Conservation (phyloP, 1,140 invertebrate species). For the Tetragnatha versicolor region DNA sequence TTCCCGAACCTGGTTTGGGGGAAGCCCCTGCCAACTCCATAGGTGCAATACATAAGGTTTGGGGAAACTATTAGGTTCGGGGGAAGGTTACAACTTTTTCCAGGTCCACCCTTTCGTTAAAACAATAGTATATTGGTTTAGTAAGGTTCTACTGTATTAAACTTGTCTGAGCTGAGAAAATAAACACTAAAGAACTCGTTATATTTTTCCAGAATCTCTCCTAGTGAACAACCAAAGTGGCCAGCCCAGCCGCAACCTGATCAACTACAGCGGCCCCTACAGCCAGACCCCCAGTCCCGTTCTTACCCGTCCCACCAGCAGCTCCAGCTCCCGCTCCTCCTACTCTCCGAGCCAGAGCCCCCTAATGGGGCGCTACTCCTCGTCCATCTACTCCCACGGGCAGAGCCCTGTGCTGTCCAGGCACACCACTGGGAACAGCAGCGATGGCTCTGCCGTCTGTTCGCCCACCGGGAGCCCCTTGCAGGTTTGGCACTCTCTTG, state of each 20-base stretch:
- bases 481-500: slow-evolving; percentile 22
- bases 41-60: no score
- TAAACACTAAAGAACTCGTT: no score
- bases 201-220: slow-evolving; percentile 45
- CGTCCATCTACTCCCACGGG: slow-evolving; percentile 53
- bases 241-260: slow-evolving; percentile 33
- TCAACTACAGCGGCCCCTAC: slow-evolving; percentile 48
- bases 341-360: slow-evolving; percentile 83
- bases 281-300: slow-evolving; percentile 55
- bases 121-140: no score
- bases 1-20: no score
- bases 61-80: no score
- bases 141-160: no score
- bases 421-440: slow-evolving; percentile 54
- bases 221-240: slow-evolving; percentile 53
- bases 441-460: slow-evolving; percentile 54
- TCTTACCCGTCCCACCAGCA: slow-evolving; percentile 55
- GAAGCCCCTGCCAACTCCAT: no score
- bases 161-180: no score
- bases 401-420: slow-evolving; percentile 56
- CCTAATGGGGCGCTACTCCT: slow-evolving; percentile 65
- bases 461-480: slow-evolving; percentile 50
- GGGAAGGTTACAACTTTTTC: no score
- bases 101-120: no score
- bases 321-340: slow-evolving; percentile 56